These are phyloP conservation scores for Drosophila sucinea DNA, from an alignment of 1,140 invertebrate species.

Conservation along the genomic window DNA sequence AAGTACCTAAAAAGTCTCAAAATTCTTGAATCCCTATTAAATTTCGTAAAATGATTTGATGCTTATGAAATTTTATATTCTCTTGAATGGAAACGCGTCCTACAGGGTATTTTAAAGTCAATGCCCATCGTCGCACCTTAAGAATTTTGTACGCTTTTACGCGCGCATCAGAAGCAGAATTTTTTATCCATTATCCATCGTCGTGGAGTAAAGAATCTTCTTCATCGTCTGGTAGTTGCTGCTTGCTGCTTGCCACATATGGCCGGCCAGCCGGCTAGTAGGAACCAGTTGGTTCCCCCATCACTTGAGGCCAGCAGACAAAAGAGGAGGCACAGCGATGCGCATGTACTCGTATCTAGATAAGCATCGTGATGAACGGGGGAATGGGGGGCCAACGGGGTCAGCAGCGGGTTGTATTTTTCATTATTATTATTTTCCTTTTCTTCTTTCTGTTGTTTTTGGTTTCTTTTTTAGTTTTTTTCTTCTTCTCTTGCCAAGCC, in stretches of 20 bases:
- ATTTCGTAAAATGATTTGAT: too few relatives aligned
- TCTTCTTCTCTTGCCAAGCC: neutral
- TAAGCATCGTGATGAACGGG: neutral
- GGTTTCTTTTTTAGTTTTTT: constrained; percentile 1
- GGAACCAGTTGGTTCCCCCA: neutral
- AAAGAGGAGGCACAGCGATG: constrained; percentile 5
- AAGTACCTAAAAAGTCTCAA: too few relatives aligned
- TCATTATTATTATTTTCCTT: constrained; percentile 19
- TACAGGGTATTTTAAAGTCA: constrained; percentile 2
- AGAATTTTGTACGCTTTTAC: constrained; percentile 4
- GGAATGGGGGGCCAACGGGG: constrained; percentile 1
- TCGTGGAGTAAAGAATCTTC: neutral
- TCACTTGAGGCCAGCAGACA: neutral
- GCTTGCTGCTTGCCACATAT: constrained; percentile 1
- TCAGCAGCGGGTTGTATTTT: constrained; percentile 12
- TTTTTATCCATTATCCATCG: neutral
- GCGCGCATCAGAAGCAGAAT: neutral
- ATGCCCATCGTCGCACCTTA: neutral
- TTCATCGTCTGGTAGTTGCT: neutral
- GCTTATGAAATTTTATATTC: too few relatives aligned
- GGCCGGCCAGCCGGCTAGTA: constrained; percentile 11
- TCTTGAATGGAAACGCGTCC: too few relatives aligned
- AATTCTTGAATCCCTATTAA: too few relatives aligned
- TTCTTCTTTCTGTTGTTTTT: constrained; percentile 15
- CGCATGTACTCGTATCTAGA: constrained; percentile 13